Evolutionary conservation across 2,113 vertebrate species (phyloP), one percentile per base, ranked within the genome.

Genomic region (Lethenteron reissneri): DNA sequence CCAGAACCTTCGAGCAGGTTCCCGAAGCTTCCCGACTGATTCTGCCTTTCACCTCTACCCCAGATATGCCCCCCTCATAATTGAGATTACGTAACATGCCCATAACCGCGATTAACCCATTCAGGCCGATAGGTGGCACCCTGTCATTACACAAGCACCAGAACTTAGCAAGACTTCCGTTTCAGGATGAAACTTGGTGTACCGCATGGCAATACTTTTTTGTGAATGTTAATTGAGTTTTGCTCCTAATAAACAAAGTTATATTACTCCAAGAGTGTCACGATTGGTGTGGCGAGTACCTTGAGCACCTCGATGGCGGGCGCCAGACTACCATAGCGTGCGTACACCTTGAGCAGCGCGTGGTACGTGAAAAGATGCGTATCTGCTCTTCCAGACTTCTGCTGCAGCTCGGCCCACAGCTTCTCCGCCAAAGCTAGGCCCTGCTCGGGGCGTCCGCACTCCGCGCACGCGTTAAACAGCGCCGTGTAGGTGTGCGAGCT

Each of bases 381-480:
- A 41, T 41, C 41, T 5, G 5, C 41, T 41, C 41, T 41, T 41
- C 41, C 64, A n/a, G 11, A 68, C 58, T 79, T 85, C 75, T 78
- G 79, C 41, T 70, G 77, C 0, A 99, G 83, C 74, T 95, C 85
- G 75, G 88, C 83, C 57, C 83, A 79, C 58, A 99, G 76, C 56
- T 83, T 87, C 74, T 90, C 73, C 0, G 89, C 89, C 0, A 83
- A 83, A 74, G 89, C 83, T 57, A 95, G 82, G 1, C 87, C 92
- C 0, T 83, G 81, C 25, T 84, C 81, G 57, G 88, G 89, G 77
- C 83, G 87, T 0, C 85, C 88, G 0, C 88, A 86, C 75, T 91
- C 83, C 0, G 92, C 87, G 3, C 94, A 97, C 73, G 88, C 89
- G 0, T 97, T 99, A 79, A 97, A 97, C 73, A 99, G 80, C 0